A percentile compares a stretch with the other conserved stretches of the same genome.
phyloP scores from a whole-genome alignment of 1,140 invertebrate genomes.

The Anagrus nilaparvatae region DNA sequence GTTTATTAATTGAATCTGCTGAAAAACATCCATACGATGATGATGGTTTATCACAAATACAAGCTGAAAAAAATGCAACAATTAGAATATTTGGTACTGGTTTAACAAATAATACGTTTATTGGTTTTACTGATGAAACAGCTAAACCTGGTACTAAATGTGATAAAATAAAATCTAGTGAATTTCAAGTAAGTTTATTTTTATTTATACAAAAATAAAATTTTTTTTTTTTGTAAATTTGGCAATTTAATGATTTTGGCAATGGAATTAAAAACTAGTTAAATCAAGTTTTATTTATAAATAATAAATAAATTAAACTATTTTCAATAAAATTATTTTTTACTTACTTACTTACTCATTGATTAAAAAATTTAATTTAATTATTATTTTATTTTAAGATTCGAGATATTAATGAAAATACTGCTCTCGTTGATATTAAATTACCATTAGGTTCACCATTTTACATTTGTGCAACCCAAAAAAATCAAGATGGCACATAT shows the following conservation, averaged over 20 bases:
- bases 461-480: constrained; percentile 59
- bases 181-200: constrained; percentile 32
- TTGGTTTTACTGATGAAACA: constrained; percentile 57
- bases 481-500: constrained; percentile 21
- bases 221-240: constrained; percentile 4
- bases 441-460: constrained; percentile 48
- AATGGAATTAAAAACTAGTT: neutral
- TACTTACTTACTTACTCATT: no score
- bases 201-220: neutral
- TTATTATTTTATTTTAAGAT: no score
- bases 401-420: constrained; percentile 36
- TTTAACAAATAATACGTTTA: constrained; percentile 52
- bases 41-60: constrained; percentile 54
- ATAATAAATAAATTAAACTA: constrained; percentile 11
- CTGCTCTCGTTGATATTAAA: constrained; percentile 47
- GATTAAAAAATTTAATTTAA: no score
- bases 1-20: constrained; percentile 50
- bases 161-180: constrained; percentile 33
- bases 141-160: constrained; percentile 42
- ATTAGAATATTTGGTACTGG: constrained; percentile 67
- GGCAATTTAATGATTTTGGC: constrained; percentile 1
- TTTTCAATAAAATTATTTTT: no score
- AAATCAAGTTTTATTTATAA: constrained; percentile 4
- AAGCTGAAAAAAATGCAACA: constrained; percentile 46
- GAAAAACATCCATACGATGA: constrained; percentile 50